These are phyloP conservation scores for Myoxocephalus aenaeus DNA, from an alignment of 2,797 vertebrate species.

Conservation along the genomic window DNA sequence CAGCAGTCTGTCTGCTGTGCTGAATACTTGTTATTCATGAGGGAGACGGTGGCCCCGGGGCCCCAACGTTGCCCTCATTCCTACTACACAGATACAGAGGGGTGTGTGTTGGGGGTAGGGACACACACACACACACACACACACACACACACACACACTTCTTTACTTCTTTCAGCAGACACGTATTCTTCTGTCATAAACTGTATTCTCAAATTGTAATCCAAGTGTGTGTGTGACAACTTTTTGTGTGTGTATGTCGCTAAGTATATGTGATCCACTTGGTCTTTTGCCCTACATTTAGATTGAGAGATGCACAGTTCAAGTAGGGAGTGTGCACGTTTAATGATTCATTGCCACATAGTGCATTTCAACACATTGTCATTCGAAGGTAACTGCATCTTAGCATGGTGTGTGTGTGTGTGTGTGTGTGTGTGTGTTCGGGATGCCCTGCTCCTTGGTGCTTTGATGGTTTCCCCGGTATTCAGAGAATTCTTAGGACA, in stretches of 20 bases:
- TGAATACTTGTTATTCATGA: slow-evolving; percentile 81
- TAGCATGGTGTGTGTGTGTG: no score
- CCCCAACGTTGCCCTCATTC: slow-evolving; percentile 54
- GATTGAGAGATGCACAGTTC: neutral
- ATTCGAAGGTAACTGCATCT: neutral
- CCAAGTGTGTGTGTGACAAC: neutral
- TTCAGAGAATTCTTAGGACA: slow-evolving; percentile 75
- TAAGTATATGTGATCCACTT: slow-evolving; percentile 26
- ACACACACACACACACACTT: neutral
- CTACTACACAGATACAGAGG: slow-evolving; percentile 53
- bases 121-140: slow-evolving; percentile 13
- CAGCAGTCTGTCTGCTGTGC: slow-evolving; percentile 65
- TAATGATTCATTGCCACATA: slow-evolving; percentile 6
- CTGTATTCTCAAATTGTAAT: neutral
- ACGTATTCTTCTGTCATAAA: slow-evolving; percentile 22
- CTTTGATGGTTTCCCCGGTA: slow-evolving; percentile 83
- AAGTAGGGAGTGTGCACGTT: neutral
- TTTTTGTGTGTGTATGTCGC: slow-evolving; percentile 12
- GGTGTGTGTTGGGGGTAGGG: slow-evolving; percentile 23
- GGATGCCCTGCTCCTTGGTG: slow-evolving; percentile 45
- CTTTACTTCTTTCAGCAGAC: slow-evolving; percentile 16
- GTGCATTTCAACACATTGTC: neutral
- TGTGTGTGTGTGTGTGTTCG: neutral
- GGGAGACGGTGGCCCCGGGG: slow-evolving; percentile 63
- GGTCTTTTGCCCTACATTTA: slow-evolving; percentile 24